Conservation (phyloP, 2,113 vertebrate genomes). For the Phalacrocorax aristotelis region DNA sequence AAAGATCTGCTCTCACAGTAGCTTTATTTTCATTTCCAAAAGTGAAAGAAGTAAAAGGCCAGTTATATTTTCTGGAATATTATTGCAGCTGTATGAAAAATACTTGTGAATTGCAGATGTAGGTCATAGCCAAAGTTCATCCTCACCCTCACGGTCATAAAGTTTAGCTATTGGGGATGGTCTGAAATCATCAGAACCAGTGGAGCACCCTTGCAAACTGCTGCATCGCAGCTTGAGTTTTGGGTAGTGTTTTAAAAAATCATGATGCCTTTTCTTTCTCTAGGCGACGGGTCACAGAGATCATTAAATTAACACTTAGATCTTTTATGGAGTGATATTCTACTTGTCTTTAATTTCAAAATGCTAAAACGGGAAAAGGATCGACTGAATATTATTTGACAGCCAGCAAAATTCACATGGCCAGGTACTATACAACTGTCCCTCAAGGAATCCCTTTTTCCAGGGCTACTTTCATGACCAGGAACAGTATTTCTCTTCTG, state of each 20-base stretch:
- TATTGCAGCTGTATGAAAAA: slow-evolving; percentile 62
- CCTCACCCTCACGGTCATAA: slow-evolving; percentile 23
- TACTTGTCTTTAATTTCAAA: not conserved
- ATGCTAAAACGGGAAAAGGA: not conserved
- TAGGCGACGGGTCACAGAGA: not conserved
- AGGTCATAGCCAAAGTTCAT: slow-evolving; percentile 51
- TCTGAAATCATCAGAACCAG: slow-evolving; percentile 24
- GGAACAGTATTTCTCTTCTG: not conserved
- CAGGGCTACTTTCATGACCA: not conserved
- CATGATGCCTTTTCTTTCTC: not conserved
- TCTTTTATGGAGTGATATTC: not conserved
- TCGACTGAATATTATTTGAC: not conserved
- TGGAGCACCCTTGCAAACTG: not conserved
- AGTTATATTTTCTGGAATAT: slow-evolving; percentile 30
- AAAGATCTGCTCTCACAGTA: slow-evolving; percentile 50
- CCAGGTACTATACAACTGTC: not conserved
- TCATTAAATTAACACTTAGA: not conserved
- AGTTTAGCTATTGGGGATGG: slow-evolving; percentile 18
- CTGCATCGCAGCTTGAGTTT: slow-evolving; percentile 31
- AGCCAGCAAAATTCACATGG: not conserved
- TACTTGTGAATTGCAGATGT: slow-evolving; percentile 38
- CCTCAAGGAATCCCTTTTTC: not conserved
- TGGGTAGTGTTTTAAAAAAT: slow-evolving; percentile 24
- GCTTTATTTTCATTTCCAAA: slow-evolving; percentile 67
- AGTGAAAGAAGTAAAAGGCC: slow-evolving; percentile 51